Base-by-base conservation (phyloP, 2,113 vertebrate genomes). In the Odontesthes bonariensis region DNA sequence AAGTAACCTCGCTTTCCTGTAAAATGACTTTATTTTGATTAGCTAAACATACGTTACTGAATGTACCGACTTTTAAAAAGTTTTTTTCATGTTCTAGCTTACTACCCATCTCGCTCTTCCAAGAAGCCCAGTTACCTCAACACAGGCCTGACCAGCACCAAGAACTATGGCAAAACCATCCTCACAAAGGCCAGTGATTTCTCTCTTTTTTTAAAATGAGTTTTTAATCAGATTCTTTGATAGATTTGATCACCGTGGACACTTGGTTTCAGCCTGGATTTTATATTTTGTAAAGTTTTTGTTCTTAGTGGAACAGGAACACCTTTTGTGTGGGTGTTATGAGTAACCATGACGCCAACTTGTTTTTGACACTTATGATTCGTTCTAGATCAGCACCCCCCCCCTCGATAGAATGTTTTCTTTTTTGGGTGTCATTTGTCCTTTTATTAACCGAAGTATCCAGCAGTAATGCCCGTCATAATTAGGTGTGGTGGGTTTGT, bases 101-200 rank as follows among this genome's bases (percentile, higher is more conserved):
- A 98, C 80, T 94, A 92, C 60, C 97, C 95, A 80, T 93, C 95
- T 38, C 62, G 19, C 35, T 92, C 86, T 23, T 90, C 77, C 77
- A 97, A 95, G 80, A 99, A 97, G 57, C 90, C 95, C 54, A 96
- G 96, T 87, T 99, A 96, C 86, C 92, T 99, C 75, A 99, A 99
- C 92, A 99, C 98, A 56, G 98, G 98, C 61, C 92, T 99, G 91
- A 99, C 98, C 79, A 99, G 97, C 94, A 99, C 98, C 76, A 98
- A 96, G 90, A 99, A 99, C 90, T 99, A 99, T 3, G 98, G 98
- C 58, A 99, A 99, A 95, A 99, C 98, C 68, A 99, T 99, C 82
- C 95, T 99, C 40, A 99, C 98, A 52, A 99, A 99, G 97, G 98
- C 98, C 52, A 73, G 80, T 76, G 60, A 35, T 1, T 20, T 42